Percentiles rank a stretch among this genome's conserved stretches.
These are phyloP conservation scores for Austrofundulus limnaeus DNA, from an alignment of 2,113 vertebrate genomes.

Conservation along the genomic window DNA sequence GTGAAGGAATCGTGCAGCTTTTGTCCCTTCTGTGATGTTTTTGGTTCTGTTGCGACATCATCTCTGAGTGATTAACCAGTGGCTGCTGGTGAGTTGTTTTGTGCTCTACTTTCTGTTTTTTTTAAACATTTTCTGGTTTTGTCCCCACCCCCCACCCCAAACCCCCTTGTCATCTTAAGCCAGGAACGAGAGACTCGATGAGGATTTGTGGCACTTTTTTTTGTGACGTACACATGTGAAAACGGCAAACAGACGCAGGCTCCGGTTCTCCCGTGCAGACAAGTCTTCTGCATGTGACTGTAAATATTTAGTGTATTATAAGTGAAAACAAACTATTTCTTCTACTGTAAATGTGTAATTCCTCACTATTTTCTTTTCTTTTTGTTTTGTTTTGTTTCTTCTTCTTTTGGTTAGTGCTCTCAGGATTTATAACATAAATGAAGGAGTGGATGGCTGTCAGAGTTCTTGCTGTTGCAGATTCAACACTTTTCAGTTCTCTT, in stretches of 20 bases:
- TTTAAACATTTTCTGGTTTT: conserved; percentile 1
- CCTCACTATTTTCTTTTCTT: conserved; percentile 58
- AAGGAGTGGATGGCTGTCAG: conserved; percentile 76
- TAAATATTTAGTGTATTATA: conserved; percentile 87
- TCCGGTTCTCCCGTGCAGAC: conserved; percentile 68
- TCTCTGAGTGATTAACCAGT: conserved; percentile 60
- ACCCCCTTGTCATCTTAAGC: conserved; percentile 52
- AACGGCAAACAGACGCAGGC: conserved; percentile 67
- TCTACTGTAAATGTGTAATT: conserved; percentile 89
- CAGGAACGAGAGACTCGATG: conserved; percentile 62
- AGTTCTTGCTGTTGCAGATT: conserved; percentile 31
- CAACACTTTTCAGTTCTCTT: conserved; percentile 39
- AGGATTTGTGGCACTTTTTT: conserved; percentile 70
- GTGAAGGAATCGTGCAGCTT: conserved; percentile 74
- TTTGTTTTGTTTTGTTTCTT: conserved; percentile 77
- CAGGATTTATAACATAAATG: conserved; percentile 91
- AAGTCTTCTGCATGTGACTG: conserved; percentile 76
- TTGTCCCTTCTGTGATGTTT: conserved; percentile 65
- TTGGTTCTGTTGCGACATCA: conserved; percentile 53
- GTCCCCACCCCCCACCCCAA: too few relatives aligned
- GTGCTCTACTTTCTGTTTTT: conserved; percentile 30
- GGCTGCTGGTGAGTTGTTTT: conserved; percentile 68
- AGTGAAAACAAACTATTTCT: conserved; percentile 85
- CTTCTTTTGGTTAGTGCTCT: conserved; percentile 91
- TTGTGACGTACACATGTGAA: conserved; percentile 63